Evolutionary conservation across 2,888 invertebrate species (phyloP), one percentile per base, ranked within the genome.

Genomic region (Dynastes maya): DNA sequence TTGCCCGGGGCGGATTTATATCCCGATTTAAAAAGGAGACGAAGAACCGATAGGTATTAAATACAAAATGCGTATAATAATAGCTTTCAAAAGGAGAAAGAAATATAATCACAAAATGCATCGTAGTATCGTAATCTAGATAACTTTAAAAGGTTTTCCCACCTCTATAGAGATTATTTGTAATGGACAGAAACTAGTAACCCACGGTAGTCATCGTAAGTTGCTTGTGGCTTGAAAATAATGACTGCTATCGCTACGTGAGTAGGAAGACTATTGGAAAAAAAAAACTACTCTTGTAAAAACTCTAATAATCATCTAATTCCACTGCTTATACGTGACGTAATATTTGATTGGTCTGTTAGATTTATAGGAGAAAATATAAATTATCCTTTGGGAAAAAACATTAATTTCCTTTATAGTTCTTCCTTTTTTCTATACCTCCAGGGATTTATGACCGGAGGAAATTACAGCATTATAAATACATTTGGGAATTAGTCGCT

Each of bases 171-270:
- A 22, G 55, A 55, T 55, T 64, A 64, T 64, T 64, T 64, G 13
- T 64, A 29, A 29, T 64, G 3, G 64, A 37, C 8, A 64, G 32
- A 37, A 6, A 5, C 32, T 1, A 37, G 32, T 32, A 13, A n/a
- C 13, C 11, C 37, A 32, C 6, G 13, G 13, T 64, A 37, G 64
- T 13, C n/a, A 37, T 32, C 64, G 27, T 29, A 64, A 64, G 64
- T 37, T 64, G 32, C n/a, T 32, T 37, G 64, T 37, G 64, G 9
- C 37, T 64, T 37, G 64, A 64, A 64, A 64, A 64, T 64, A 64
- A 64, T 37, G 64, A 13, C 64, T 6, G 64, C 37, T 64, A 64
- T 64, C 37, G 64, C 29, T 32, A 64, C 64, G 64, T 64, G 64
- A 13, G 9, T 32, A n/a, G 64, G 37, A 32, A 29, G n/a, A 11